Evolutionary conservation across 2,888 invertebrate species (phyloP).

Genomic region (Agonopterix arenella): DNA sequence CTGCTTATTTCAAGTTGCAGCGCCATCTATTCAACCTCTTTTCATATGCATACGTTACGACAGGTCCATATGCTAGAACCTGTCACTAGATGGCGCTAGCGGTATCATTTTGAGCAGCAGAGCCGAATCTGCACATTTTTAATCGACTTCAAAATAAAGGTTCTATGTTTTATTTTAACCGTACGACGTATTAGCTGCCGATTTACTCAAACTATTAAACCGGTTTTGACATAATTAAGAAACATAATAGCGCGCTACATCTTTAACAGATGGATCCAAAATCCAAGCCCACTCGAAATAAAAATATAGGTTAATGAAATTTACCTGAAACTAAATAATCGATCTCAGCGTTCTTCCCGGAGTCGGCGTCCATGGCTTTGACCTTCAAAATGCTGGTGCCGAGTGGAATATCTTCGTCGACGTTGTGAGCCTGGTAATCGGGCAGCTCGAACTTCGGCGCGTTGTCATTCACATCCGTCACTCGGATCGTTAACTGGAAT

Average conservation of each 20-base stretch:
- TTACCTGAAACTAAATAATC: slow-evolving; percentile 87
- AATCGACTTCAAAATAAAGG: neutral
- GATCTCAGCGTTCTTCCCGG: slow-evolving; percentile 96
- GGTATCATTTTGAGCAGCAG: slow-evolving; percentile 2
- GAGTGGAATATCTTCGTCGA: slow-evolving; percentile 94
- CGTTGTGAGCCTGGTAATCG: slow-evolving; percentile 97
- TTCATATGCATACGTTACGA: too few relatives aligned
- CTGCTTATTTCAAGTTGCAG: too few relatives aligned
- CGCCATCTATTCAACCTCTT: too few relatives aligned
- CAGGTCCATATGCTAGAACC: too few relatives aligned
- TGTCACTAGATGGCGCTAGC: slow-evolving; percentile 22
- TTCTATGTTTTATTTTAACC: neutral
- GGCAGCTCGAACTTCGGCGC: slow-evolving; percentile 97
- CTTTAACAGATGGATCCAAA: too few relatives aligned
- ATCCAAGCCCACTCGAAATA: neutral
- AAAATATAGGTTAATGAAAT: neutral
- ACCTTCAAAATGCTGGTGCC: slow-evolving; percentile 96
- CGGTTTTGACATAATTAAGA: neutral
- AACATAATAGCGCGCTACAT: neutral
- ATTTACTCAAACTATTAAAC: too few relatives aligned
- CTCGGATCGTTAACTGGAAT: slow-evolving; percentile 91
- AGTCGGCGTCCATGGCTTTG: slow-evolving; percentile 96
- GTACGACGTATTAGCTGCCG: too few relatives aligned
- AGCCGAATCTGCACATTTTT: neutral
- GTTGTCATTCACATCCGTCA: slow-evolving; percentile 98